These are phyloP conservation scores for Phalanger gymnotis DNA, from an alignment of 2,797 vertebrate genomes.

Conservation along the genomic window DNA sequence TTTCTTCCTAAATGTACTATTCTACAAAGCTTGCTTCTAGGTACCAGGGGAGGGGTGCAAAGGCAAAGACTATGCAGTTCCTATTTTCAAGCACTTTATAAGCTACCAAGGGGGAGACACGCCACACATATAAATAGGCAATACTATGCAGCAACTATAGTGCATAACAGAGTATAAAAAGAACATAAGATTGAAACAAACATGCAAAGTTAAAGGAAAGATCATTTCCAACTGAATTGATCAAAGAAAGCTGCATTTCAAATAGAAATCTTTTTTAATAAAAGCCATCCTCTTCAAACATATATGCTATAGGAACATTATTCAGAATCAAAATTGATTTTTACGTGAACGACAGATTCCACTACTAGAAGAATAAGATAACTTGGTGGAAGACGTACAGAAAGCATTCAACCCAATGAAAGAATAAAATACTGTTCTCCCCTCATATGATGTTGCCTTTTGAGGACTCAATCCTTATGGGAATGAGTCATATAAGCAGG, in stretches of 20 bases:
- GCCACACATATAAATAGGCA: background rate
- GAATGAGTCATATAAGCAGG: background rate
- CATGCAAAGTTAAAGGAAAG: background rate
- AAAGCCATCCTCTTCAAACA: background rate
- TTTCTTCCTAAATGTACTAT: background rate
- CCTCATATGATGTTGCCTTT: background rate
- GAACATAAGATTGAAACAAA: background rate
- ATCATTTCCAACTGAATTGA: background rate
- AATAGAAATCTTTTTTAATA: background rate
- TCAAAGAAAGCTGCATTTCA: background rate
- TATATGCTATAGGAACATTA: background rate
- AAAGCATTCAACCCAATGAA: background rate
- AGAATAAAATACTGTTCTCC: slow-evolving; percentile 29
- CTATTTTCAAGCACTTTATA: background rate
- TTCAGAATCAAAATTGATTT: background rate
- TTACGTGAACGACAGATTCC: background rate
- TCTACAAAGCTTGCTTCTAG: background rate
- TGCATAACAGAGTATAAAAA: background rate
- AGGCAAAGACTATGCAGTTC: background rate
- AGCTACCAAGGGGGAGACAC: background rate
- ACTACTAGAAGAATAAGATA: background rate
- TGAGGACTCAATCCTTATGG: background rate
- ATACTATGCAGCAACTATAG: background rate
- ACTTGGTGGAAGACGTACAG: background rate
- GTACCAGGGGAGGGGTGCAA: background rate